Percentiles rank a stretch among this genome's conserved stretches.
phyloP scores from a whole-genome alignment of 2,888 invertebrate species.

The Amitus sp. region DNA sequence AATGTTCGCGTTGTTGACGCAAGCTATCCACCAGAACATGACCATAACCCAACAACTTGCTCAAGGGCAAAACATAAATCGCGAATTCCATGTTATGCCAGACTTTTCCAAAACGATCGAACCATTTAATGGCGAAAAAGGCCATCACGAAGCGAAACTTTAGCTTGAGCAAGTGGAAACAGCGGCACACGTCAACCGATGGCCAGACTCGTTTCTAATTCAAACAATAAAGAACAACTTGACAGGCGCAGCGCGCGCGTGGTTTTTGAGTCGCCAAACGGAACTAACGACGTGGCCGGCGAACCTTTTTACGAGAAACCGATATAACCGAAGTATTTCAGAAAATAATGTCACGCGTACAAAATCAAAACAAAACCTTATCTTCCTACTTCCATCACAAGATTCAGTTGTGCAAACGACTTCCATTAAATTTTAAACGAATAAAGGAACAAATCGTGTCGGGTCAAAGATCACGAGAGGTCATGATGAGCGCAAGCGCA shows the following conservation, averaged over 20 bases:
- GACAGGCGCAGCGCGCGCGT: conserved; percentile 20
- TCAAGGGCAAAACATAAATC: background rate
- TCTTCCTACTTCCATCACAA: conserved; percentile 29
- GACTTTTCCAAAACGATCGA: conserved; percentile 30
- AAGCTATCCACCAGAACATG: background rate
- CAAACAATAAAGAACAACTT: conserved; percentile 23
- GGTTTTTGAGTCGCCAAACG: conserved; percentile 16
- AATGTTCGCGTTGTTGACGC: background rate
- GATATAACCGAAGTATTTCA: conserved; percentile 19
- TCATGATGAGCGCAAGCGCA: conserved; percentile 10
- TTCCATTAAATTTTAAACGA: conserved; percentile 15
- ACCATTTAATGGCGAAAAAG: conserved; percentile 18
- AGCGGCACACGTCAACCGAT: conserved; percentile 21
- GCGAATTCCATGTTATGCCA: conserved; percentile 32
- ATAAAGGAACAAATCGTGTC: conserved; percentile 20
- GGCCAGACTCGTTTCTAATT: conserved; percentile 25
- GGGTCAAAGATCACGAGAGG: conserved; percentile 18
- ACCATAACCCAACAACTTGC: background rate
- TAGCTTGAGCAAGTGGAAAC: conserved; percentile 33
- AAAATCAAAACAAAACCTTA: conserved; percentile 16
- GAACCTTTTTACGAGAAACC: conserved; percentile 17
- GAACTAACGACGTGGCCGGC: conserved; percentile 7
- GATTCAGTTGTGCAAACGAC: conserved; percentile 16
- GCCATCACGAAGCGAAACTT: conserved; percentile 19
- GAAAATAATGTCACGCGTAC: conserved; percentile 18